Evolutionary conservation across 2,888 invertebrate species (phyloP).

Genomic region (Drosophila helvetica): DNA sequence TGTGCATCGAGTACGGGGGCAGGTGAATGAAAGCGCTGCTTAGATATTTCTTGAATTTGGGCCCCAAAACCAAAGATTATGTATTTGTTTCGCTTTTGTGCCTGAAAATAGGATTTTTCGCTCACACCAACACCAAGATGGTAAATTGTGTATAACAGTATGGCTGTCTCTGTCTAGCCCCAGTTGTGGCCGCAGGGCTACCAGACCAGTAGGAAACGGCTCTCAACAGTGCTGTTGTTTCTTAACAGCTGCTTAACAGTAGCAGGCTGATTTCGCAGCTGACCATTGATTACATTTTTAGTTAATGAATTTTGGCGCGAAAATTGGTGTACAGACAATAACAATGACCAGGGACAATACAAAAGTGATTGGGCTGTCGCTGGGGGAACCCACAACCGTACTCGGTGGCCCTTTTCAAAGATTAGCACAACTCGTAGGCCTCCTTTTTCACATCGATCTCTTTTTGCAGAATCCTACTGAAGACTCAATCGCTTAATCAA

Average conservation of each 20-base stretch:
- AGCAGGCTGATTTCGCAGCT: neutral
- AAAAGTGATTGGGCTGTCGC: neutral
- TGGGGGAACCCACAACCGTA: neutral
- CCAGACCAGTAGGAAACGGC: slow-evolving; percentile 22
- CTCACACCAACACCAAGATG: slow-evolving; percentile 71
- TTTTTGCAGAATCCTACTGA: slow-evolving; percentile 13
- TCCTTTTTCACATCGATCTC: neutral
- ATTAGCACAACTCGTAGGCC: neutral
- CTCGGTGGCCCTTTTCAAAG: slow-evolving; percentile 18
- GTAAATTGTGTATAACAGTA: slow-evolving; percentile 71
- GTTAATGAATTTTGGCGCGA: slow-evolving; percentile 31
- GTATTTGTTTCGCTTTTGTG: slow-evolving; percentile 47
- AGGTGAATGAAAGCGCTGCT: slow-evolving; percentile 26
- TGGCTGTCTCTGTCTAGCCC: slow-evolving; percentile 49
- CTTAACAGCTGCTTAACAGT: slow-evolving; percentile 5
- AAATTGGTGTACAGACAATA: slow-evolving; percentile 1
- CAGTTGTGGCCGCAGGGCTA: slow-evolving; percentile 10
- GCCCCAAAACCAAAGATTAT: slow-evolving; percentile 26
- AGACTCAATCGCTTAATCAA: slow-evolving; percentile 18
- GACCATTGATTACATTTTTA: slow-evolving; percentile 3
- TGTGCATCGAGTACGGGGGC: slow-evolving; percentile 31
- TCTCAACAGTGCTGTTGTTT: slow-evolving; percentile 15
- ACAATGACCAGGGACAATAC: neutral
- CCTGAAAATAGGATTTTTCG: slow-evolving; percentile 71
- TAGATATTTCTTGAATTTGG: slow-evolving; percentile 2